Evolutionary conservation across 37 sponge, comb jelly and placozoan genomes (phyloP), one percentile per base, ranked within the genome.

Genomic region (Tethya wilhelma): DNA sequence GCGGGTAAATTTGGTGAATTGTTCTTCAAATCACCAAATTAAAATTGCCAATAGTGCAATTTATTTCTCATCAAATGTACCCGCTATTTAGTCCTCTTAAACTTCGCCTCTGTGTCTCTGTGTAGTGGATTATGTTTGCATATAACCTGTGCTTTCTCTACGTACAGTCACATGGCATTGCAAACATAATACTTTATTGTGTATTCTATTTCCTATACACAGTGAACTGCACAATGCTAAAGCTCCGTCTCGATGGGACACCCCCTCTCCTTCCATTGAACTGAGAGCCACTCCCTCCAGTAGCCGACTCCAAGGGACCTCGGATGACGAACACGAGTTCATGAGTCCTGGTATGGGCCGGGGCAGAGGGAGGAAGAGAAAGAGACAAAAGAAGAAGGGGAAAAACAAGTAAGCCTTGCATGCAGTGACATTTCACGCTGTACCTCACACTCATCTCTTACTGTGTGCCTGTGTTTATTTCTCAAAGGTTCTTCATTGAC

Each of bases 231-330:
- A 44, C 20, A 17, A 49, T 19, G 29, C 42, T 63, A 38, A 59
- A 44, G 23, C 69, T 39, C 36, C 82, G 14, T 62, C 73, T 39
- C 87, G 92, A 1, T 91, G 92, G 92, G 92, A 91, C 76, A 79
- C 84, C 20, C 92, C 91, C 44, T 78, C 88, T 39, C 92, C 83
- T 2, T 19, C 64, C 25, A 8, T 30, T 53, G 69, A 74, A 17
- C 59, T 56, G 32, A 53, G 25, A 58, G 59, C 59, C 59, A 4
- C 2, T 14, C 59, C 6, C 2, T 69, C 23, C 69, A 22, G 19
- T 69, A 26, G 17, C 69, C 69, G 20, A 2, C n/a, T n/a, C n/a
- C 41, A 59, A 19, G 62, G 62, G 20, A 59, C 62, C 25, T 5
- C 8, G 25, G 4, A 26, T 26, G 41, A 33, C 38, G 66, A 39